A percentile compares a stretch with the other conserved stretches of the same genome.
phyloP scores from a whole-genome alignment of 2,888 invertebrate species.

The Plusia festucae region DNA sequence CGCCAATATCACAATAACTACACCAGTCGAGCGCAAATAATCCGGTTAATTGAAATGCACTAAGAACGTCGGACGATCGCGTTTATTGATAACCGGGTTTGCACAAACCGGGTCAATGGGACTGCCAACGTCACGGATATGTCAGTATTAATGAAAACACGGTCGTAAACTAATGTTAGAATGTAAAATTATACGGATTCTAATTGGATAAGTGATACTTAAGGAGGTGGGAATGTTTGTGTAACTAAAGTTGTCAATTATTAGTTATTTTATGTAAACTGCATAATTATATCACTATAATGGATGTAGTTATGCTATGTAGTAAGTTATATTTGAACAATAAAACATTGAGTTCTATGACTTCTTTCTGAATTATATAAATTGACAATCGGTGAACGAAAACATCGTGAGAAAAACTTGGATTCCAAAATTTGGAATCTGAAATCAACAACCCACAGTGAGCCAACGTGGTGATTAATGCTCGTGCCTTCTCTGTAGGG shows the following conservation, averaged over 20 bases:
- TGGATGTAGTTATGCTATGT: too few species aligned
- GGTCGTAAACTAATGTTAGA: not conserved
- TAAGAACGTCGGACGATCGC: slow-evolving; percentile 39
- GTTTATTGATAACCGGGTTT: slow-evolving; percentile 48
- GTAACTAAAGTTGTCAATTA: not conserved
- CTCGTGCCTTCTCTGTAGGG: too few species aligned
- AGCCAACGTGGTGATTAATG: too few species aligned
- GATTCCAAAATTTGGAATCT: too few species aligned
- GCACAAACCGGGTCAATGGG: slow-evolving; percentile 50
- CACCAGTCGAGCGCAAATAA: slow-evolving; percentile 44
- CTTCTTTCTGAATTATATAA: too few species aligned
- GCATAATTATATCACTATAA: too few species aligned
- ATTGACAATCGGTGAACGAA: too few species aligned
- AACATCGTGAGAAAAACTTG: too few species aligned
- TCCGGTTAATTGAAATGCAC: slow-evolving; percentile 53
- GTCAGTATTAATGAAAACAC: slow-evolving; percentile 29
- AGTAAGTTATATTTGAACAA: too few species aligned
- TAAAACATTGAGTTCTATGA: too few species aligned
- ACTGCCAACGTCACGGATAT: slow-evolving; percentile 43
- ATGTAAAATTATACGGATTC: not conserved
- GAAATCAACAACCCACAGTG: too few species aligned
- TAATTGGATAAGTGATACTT: not conserved
- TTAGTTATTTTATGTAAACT: not conserved
- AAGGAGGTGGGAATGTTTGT: not conserved
- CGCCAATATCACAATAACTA: slow-evolving; percentile 19